Evolutionary conservation across 2,888 invertebrate genomes (phyloP), one percentile per base, ranked within the genome.

Genomic region (Scaptomyza flava): DNA sequence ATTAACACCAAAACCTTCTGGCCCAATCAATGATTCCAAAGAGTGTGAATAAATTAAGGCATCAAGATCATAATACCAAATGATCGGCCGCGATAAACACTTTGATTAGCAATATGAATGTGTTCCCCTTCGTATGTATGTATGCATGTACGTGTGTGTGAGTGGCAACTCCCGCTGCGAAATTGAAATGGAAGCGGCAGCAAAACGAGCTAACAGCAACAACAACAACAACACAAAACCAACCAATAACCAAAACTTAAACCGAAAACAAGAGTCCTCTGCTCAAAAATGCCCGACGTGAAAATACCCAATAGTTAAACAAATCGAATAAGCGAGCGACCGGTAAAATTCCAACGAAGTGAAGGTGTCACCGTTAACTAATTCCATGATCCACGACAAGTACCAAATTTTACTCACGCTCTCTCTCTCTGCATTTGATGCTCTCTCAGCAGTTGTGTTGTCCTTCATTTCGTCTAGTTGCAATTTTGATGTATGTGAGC

Each of bases 41-140:
- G 79, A 87, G 87, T 89, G 89, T 90, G 90, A 90, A 90, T 90
- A 89, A 90, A 90, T 89, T 90, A 89, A 87, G 84, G 86, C 80
- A 82, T 89, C 89, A 84, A 87, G 82, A 78, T 84, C 77, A 81
- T 84, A 84, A 84, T 87, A 84, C 87, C 82, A 86, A 87, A 78
- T 77, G 85, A 84, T 82, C 87, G 77, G 63, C 81, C 79, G 89
- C 89, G 89, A 89, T 89, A 85, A 89, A 86, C 89, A 85, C 81
- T 79, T 87, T 89, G 87, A 89, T 90, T 89, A 87, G 84, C 77
- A 78, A 64, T 73, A 11, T 17, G 17, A 17, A 17, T 58, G 12
- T 43, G 9, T 53, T 6, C n/a, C 38, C n/a, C 8, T 14, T 8
- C 41, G 1, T 57, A 36, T 23, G 33, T 9, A 8, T 42, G 20